Base-by-base conservation (phyloP, 2,888 invertebrate species). In the Silvanus unidentatus region DNA sequence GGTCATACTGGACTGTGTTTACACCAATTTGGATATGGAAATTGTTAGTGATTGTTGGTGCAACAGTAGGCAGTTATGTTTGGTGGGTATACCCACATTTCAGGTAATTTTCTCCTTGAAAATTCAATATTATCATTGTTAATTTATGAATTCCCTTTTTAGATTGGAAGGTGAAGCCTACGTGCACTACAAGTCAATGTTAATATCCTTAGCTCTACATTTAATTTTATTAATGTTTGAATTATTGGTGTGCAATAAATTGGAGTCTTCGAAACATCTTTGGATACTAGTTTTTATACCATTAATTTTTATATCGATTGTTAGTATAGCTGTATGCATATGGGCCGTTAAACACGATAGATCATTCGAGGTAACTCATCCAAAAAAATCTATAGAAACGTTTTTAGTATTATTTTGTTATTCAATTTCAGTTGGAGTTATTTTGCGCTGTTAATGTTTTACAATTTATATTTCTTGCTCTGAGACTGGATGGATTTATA, bases 261-360 rank as follows among this genome's bases (percentile, higher is more conserved):
- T 98, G 56, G 90, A 94, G 58, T 89, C 90, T 0, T 77, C 80
- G 8, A 80, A 90, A 54, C 88, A 90, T 72, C 74, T 86, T 50
- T 93, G 93, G 93, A 92, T 91, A 60, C 77, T 92, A 54, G 90
- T 91, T 62, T 91, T 98, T 72, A 92, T 96, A 71, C 98, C 98
- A 8, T 75, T 99, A 52, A 92, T 98, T 70, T 94, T 96, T 72
- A 90, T 97, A 64, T 94, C 95, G 50, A 88, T 98, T 58, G 87
- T 97, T 29, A 96, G 97, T 45, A 94, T 99, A 61, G 94, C 95
- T 39, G 92, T 97, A 49, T 96, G 88, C 68, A 92, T 99, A 62
- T 99, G 98, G 98, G 93, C 97, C 40, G 92, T 98, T 12, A 95
- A 97, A 74, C 96, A 98, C 73, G 97, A 98, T 69, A 82, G 97